Conservation (phyloP, 2,113 vertebrate species). For the Pelecanoides urinatrix region DNA sequence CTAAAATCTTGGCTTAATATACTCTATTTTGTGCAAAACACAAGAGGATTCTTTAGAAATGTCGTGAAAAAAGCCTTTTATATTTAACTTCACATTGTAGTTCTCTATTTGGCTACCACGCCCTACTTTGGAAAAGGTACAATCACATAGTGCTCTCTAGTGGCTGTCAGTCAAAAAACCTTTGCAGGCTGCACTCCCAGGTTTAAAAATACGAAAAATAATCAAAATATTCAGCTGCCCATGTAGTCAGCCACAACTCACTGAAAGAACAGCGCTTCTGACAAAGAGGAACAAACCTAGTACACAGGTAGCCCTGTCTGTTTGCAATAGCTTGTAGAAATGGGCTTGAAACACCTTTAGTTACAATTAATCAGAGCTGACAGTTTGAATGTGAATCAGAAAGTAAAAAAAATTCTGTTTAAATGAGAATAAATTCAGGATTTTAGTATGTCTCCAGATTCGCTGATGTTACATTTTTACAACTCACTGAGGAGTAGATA, state of each 20-base stretch:
- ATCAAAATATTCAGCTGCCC: neutral
- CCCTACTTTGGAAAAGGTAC: neutral
- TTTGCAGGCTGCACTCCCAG: neutral
- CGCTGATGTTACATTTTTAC: neutral
- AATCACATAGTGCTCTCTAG: slow-evolving; percentile 32
- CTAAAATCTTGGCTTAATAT: neutral
- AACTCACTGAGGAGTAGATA: neutral
- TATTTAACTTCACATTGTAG: neutral
- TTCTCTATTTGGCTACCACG: neutral
- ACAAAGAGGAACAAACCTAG: neutral
- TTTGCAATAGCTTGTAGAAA: neutral
- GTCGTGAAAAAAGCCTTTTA: neutral
- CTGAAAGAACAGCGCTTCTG: neutral
- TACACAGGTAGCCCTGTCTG: neutral
- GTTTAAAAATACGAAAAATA: neutral
- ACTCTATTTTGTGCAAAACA: neutral
- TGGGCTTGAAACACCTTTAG: neutral
- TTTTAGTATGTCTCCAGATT: neutral
- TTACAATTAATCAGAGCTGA: neutral
- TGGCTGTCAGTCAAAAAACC: neutral
- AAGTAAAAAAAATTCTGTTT: neutral
- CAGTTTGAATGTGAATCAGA: neutral
- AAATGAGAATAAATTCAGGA: neutral
- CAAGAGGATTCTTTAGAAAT: neutral
- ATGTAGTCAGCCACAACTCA: neutral